Percentiles rank a stretch among this genome's conserved stretches.
Conservation (phyloP, 2,888 invertebrate species). For the Alloplasta piceator region DNA sequence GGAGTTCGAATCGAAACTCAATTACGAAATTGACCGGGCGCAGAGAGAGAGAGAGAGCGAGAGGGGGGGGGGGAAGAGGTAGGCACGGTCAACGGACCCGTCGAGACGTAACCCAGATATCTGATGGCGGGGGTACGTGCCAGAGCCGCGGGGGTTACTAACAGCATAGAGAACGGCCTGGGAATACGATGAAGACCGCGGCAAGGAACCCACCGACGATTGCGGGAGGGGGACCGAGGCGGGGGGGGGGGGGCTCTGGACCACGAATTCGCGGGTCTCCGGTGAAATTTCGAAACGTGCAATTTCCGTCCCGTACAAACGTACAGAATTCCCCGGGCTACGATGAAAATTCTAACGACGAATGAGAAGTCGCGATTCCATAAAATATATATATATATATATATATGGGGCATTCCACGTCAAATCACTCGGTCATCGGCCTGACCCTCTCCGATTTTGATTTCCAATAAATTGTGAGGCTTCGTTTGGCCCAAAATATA, state of each 20-base stretch:
- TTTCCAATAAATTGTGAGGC: no score
- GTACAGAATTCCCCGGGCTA: slow-evolving; percentile 55
- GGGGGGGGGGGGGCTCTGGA: slow-evolving; percentile 34
- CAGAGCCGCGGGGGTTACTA: slow-evolving; percentile 46
- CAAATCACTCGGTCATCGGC: no score
- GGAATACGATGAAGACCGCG: background rate
- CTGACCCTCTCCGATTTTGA: no score
- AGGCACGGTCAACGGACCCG: slow-evolving; percentile 65
- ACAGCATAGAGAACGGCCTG: slow-evolving; percentile 34
- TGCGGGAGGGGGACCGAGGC: slow-evolving; percentile 43
- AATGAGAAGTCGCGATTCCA: slow-evolving; percentile 16
- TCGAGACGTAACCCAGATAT: slow-evolving; percentile 69
- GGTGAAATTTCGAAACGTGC: slow-evolving; percentile 67
- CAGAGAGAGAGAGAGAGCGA: slow-evolving; percentile 42
- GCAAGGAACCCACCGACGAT: slow-evolving; percentile 47
- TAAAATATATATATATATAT: no score
- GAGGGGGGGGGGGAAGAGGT: slow-evolving; percentile 29
- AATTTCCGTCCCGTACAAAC: slow-evolving; percentile 64
- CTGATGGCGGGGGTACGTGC: slow-evolving; percentile 49
- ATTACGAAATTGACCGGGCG: slow-evolving; percentile 68
- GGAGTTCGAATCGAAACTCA: slow-evolving; percentile 67
- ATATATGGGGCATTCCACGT: no score
- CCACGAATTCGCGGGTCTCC: slow-evolving; percentile 58
- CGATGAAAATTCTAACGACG: slow-evolving; percentile 66
- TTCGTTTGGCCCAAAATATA: no score